Conservation (phyloP, 2,797 vertebrate genomes). For the Stomatorhinus walkeri region DNA sequence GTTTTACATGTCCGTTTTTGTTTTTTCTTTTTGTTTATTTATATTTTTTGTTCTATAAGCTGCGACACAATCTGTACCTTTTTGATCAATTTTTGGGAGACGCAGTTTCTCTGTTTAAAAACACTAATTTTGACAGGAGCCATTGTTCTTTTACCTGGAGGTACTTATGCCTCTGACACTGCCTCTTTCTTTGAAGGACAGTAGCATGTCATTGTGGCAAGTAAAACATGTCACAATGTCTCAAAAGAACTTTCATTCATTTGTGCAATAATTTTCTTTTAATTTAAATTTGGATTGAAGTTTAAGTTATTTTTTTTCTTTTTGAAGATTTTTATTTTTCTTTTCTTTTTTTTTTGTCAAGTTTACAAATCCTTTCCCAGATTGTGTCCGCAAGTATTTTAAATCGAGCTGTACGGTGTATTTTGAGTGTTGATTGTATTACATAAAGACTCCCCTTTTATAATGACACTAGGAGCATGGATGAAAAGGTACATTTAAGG, state of each 20-base stretch:
- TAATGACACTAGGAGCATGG: slow-evolving; percentile 1
- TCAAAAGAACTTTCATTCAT: slow-evolving; percentile 45
- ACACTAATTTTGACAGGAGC: neutral
- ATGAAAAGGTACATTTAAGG: neutral
- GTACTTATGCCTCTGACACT: slow-evolving; percentile 41
- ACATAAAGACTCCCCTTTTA: slow-evolving; percentile 21
- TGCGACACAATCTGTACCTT: slow-evolving; percentile 15
- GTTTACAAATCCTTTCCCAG: slow-evolving; percentile 66
- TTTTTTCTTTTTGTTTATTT: slow-evolving; percentile 37
- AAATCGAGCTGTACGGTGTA: slow-evolving; percentile 5
- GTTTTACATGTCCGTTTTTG: slow-evolving; percentile 8
- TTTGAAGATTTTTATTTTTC: slow-evolving; percentile 55
- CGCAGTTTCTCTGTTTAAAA: neutral
- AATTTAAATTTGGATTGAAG: slow-evolving; percentile 43
- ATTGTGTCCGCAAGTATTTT: slow-evolving; percentile 55
- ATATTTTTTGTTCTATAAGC: slow-evolving; percentile 35
- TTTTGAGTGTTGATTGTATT: neutral
- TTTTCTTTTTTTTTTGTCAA: slow-evolving; percentile 56
- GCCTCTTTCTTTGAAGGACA: slow-evolving; percentile 59
- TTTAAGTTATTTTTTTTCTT: slow-evolving; percentile 60
- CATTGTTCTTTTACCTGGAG: slow-evolving; percentile 24
- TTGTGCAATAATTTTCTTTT: slow-evolving; percentile 69
- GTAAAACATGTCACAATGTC: neutral
- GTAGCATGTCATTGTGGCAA: slow-evolving; percentile 37
- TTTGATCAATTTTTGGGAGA: slow-evolving; percentile 2